A percentile compares a stretch with the other conserved stretches of the same genome.
Conservation (phyloP, 2,113 vertebrate genomes). For the Brachyistius frenatus region DNA sequence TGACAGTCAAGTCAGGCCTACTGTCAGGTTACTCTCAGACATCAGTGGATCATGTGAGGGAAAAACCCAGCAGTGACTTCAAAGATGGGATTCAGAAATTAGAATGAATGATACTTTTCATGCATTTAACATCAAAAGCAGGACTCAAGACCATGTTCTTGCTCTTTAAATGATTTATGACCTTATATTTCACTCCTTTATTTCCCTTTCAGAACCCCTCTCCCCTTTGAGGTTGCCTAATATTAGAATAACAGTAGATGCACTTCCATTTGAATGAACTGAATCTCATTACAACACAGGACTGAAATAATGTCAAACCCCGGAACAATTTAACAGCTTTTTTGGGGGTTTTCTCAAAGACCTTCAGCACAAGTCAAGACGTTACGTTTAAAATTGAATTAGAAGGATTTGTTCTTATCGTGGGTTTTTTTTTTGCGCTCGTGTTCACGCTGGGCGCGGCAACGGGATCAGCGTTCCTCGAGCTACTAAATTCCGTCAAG, state of each 20-base stretch:
- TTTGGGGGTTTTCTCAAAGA: background rate
- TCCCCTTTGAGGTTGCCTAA: background rate
- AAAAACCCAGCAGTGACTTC: conserved; percentile 1
- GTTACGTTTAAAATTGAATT: background rate
- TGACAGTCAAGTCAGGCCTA: conserved; percentile 40
- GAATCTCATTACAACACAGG: background rate
- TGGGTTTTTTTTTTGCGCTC: background rate
- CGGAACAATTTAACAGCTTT: background rate
- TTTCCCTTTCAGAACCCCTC: background rate
- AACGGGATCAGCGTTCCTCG: conserved; percentile 69
- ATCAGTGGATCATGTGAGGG: conserved; percentile 6
- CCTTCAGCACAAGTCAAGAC: background rate
- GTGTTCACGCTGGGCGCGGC: conserved; percentile 46
- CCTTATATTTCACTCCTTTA: background rate
- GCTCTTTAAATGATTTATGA: background rate
- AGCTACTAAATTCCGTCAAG: conserved; percentile 69
- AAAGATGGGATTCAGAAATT: conserved; percentile 10
- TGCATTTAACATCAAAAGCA: background rate
- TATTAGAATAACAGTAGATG: background rate
- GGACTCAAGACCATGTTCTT: background rate
- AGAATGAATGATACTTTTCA: conserved; percentile 7
- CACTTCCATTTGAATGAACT: background rate
- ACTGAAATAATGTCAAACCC: background rate
- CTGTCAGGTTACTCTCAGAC: conserved; percentile 30
- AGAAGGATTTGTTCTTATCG: conserved; percentile 18